phyloP scores from a whole-genome alignment of 64 coral and sea anemone species.

The Acropora tenuis region DNA sequence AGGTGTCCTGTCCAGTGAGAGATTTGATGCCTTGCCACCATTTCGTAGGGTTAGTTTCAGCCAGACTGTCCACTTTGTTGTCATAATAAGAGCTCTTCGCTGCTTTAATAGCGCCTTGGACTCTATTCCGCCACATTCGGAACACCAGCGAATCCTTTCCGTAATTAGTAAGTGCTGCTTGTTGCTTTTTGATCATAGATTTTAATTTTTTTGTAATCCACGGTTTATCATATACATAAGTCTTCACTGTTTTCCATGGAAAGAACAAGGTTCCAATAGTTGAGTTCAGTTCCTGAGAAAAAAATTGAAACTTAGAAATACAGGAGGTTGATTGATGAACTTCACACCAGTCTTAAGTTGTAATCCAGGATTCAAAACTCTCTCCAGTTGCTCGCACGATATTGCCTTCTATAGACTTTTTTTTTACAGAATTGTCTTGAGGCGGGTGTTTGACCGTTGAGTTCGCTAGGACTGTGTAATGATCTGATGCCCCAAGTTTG shows the following conservation, averaged over 20 bases:
- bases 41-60: background rate
- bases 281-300: background rate
- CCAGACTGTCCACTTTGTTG: constrained; percentile 1
- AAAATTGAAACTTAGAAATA: constrained; percentile 43
- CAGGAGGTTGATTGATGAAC: constrained; percentile 10
- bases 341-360: background rate
- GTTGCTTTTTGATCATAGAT: no score
- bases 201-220: constrained; percentile 66
- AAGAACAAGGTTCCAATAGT: no score
- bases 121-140: no score
- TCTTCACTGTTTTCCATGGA: constrained; percentile 57
- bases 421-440: no score
- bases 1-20: no score
- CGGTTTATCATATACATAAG: constrained; percentile 25
- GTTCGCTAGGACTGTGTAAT: no score
- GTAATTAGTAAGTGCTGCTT: constrained; percentile 1
- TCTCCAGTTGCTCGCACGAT: no score
- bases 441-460: no score
- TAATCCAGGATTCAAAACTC: constrained; percentile 11
- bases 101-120: no score
- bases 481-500: no score
- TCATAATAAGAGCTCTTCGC: constrained; percentile 21
- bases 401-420: no score
- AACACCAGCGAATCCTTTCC: background rate
- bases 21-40: no score